These are phyloP conservation scores for Drosophila repletoides DNA, from an alignment of 1,140 invertebrate species.

Conservation along the genomic window DNA sequence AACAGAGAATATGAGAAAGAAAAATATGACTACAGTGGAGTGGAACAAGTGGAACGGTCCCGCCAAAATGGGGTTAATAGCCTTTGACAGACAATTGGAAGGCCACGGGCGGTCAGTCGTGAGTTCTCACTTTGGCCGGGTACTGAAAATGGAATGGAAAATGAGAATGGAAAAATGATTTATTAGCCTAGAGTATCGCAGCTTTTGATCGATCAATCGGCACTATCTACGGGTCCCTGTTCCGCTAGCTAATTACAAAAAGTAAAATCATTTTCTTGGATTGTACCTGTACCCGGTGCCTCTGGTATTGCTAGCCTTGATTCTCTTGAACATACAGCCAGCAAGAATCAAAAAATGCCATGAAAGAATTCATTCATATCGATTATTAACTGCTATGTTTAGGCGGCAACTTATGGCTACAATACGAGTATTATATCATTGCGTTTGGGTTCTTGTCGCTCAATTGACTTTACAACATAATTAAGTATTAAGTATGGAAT, in stretches of 20 bases:
- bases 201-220: constrained; percentile 79
- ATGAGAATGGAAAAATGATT: constrained; percentile 71
- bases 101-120: constrained; percentile 68
- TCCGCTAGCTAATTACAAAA: constrained; percentile 35
- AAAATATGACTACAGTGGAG: constrained; percentile 13
- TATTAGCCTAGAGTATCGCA: constrained; percentile 55
- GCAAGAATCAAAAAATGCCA: background rate
- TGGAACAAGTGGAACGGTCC: constrained; percentile 68
- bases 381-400: constrained; percentile 37
- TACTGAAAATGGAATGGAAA: constrained; percentile 13
- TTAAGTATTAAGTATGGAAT: too few relatives aligned
- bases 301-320: constrained; percentile 15
- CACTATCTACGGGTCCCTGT: constrained; percentile 45
- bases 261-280: constrained; percentile 34
- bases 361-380: constrained; percentile 32
- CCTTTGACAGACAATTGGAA: constrained; percentile 64
- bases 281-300: constrained; percentile 2
- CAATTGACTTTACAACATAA: constrained; percentile 66
- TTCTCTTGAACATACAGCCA: background rate
- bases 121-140: constrained; percentile 67
- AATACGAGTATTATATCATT: constrained; percentile 19
- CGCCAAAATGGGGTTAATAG: constrained; percentile 70
- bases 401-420: constrained; percentile 11
- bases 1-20: background rate
- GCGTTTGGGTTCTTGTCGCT: background rate